Base-by-base conservation (phyloP, 2,888 invertebrate genomes). In the Nymphalis urticae region DNA sequence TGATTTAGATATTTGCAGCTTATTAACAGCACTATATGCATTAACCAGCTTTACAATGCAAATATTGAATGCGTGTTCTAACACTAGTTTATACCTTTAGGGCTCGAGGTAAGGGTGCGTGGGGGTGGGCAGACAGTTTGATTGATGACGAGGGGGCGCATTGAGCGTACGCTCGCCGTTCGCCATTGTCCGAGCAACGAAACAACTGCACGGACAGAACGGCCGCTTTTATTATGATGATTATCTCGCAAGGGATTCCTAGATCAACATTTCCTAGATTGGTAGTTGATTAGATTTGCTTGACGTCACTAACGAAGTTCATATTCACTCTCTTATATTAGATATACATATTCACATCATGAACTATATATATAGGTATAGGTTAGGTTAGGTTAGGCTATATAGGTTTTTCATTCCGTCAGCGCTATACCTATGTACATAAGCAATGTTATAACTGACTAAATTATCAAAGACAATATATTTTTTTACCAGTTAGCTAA, bases 101-200 rank as follows among this genome's bases (percentile, higher is more conserved):
- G 71, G 68, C 63, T 54, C 48, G 56, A 67, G 62, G 60, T 62
- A 48, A 65, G 69, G 70, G 72, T 66, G 72, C 73, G 76, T 77
- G 75, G 80, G 75, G 74, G 75, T 80, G 75, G 74, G 75, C 76
- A 74, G 73, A 75, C 70, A 80, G 84, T 81, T 85, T 90, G 89
- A 90, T 89, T 89, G 89, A 90, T 89, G 89, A 87, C 81, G 82
- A 77, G 81, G 82, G 82, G 85, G 82, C 77, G 83, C 80, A 84
- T 86, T 86, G 86, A 85, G 82, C 82, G 84, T 83, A 81, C 82
- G 78, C 79, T 81, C 80, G 82, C 82, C 84, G 78, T 79, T 81
- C 80, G 82, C 82, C 84, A 89, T 89, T 90, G 90, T 90, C 88
- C 87, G 79, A 83, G 80, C 83, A 82, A 86, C 85, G 87, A 89